Conservation (phyloP, 2,797 vertebrate species). For the Poecilia picta region DNA sequence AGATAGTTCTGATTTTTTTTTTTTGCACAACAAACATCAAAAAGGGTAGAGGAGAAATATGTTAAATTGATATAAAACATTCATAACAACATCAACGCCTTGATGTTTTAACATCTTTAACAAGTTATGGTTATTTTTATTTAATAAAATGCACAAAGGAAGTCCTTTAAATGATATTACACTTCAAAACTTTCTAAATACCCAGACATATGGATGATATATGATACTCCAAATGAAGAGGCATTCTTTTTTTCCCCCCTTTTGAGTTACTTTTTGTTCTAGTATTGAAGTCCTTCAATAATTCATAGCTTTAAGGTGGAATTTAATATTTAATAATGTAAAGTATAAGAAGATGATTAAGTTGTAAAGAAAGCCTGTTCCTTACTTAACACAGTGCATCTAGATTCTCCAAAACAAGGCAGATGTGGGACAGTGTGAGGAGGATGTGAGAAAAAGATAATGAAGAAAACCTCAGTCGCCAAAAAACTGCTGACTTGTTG, state of each 20-base stretch:
- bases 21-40: background rate
- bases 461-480: conserved; percentile 20
- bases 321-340: conserved; percentile 10
- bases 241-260: conserved; percentile 2
- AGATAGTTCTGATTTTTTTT: conserved; percentile 9
- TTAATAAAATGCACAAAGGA: background rate
- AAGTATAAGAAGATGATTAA: background rate
- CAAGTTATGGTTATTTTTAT: background rate
- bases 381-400: background rate
- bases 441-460: conserved; percentile 25
- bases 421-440: background rate
- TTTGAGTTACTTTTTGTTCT: conserved; percentile 34
- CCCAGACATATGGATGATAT: background rate
- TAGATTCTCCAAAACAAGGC: background rate
- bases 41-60: background rate
- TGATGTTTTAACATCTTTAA: background rate
- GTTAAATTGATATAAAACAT: background rate
- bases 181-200: conserved; percentile 1
- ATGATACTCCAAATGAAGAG: conserved; percentile 13
- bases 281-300: conserved; percentile 37
- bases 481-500: conserved; percentile 52
- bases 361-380: background rate
- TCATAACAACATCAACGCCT: background rate
- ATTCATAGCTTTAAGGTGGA: conserved; percentile 28
- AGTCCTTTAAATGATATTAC: background rate